These are phyloP conservation scores for Mus spretus DNA, from an alignment of 2,797 vertebrate species.

Conservation along the genomic window DNA sequence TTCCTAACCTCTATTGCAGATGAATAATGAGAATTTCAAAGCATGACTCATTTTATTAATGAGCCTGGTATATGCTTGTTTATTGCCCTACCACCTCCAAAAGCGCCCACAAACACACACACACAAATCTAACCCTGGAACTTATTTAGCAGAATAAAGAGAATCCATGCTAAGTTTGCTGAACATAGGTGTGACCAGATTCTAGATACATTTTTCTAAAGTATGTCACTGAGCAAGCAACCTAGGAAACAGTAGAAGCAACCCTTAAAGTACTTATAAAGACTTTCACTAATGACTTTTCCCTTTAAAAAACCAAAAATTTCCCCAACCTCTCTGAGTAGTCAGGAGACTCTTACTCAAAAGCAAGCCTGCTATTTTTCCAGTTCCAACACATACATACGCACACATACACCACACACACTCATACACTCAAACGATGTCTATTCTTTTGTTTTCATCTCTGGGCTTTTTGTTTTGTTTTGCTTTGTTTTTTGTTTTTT, in stretches of 20 bases:
- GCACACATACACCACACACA: too few species aligned
- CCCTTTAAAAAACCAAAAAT: not conserved
- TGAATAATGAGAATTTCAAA: conserved; percentile 19
- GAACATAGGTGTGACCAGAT: not conserved
- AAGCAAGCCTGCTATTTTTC: not conserved
- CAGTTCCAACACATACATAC: rapidly evolving
- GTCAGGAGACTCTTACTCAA: not conserved
- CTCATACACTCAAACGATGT: too few species aligned
- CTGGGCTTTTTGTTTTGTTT: too few species aligned
- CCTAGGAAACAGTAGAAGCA: not conserved
- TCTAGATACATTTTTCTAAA: not conserved
- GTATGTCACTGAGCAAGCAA: not conserved
- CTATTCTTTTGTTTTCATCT: not conserved
- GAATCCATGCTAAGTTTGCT: not conserved
- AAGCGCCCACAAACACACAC: too few species aligned
- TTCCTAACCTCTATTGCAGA: conserved; percentile 14
- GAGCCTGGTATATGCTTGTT: not conserved
- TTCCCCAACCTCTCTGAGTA: not conserved
- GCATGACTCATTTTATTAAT: not conserved
- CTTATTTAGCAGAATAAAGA: not conserved
- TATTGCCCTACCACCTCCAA: not conserved
- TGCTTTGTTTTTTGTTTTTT: not conserved
- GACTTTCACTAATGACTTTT: not conserved
- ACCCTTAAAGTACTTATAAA: not conserved
- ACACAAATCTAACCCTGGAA: not conserved